Evolutionary conservation across 2,113 vertebrate species (phyloP).

Genomic region (Geococcyx californianus): DNA sequence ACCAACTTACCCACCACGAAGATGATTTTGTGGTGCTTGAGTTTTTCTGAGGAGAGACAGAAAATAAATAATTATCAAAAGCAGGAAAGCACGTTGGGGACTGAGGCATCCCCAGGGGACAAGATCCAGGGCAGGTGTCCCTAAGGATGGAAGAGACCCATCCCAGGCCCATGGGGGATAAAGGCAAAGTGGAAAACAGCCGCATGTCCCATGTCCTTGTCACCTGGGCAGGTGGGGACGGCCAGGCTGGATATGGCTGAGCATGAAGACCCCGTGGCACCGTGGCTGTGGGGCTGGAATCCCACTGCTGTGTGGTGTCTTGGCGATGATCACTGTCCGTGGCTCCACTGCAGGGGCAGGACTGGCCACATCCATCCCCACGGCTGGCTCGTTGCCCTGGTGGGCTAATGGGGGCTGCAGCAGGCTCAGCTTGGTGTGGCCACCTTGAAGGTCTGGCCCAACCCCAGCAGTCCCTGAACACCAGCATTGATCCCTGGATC

Average conservation of each 20-base stretch:
- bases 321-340: conserved; percentile 55
- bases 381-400: accelerated
- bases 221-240: neutral
- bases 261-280: neutral
- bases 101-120: neutral
- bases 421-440: neutral
- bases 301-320: conserved; percentile 44
- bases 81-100: neutral
- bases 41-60: conserved; percentile 81
- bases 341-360: accelerated
- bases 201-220: accelerated
- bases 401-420: neutral
- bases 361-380: neutral
- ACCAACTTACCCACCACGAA: conserved; percentile 95
- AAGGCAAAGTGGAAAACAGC: neutral
- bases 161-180: neutral
- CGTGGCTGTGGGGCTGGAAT: accelerated
- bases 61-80: neutral
- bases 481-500: neutral
- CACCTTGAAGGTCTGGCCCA: neutral
- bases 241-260: neutral
- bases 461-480: neutral
- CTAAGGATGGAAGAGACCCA: neutral
- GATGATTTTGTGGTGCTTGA: conserved; percentile 95
- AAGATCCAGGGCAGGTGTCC: neutral